Percentiles rank a stretch among this genome's conserved stretches.
These are phyloP conservation scores for Quadroppia sp. DNA, from an alignment of 2,888 invertebrate genomes.

Conservation along the genomic window DNA sequence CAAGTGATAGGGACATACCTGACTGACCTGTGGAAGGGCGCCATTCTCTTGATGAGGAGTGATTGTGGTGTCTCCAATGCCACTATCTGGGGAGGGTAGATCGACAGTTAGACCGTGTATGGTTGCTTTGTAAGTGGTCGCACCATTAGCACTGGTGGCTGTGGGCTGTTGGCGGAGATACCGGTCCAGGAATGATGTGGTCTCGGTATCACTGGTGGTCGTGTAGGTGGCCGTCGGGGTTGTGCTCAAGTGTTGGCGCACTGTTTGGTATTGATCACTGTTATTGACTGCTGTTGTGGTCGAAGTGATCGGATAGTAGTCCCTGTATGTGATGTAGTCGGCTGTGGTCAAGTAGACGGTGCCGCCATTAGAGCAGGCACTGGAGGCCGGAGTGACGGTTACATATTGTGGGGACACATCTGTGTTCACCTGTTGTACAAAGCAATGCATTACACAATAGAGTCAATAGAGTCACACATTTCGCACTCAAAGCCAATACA, in stretches of 20 bases:
- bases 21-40: slow-evolving; percentile 52
- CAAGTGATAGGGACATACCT: neutral
- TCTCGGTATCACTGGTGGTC: slow-evolving; percentile 34
- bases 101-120: slow-evolving; percentile 69
- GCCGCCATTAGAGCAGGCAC: slow-evolving; percentile 37
- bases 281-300: slow-evolving; percentile 35
- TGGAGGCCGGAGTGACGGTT: slow-evolving; percentile 40
- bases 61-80: slow-evolving; percentile 88
- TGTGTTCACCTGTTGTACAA: slow-evolving; percentile 41
- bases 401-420: slow-evolving; percentile 42
- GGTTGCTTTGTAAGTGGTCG: slow-evolving; percentile 42
- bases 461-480: slow-evolving; percentile 21
- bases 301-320: slow-evolving; percentile 39
- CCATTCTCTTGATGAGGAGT: slow-evolving; percentile 63
- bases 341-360: slow-evolving; percentile 43
- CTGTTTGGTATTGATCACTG: slow-evolving; percentile 47
- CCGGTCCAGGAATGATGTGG: slow-evolving; percentile 46
- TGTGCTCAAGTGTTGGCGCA: slow-evolving; percentile 44
- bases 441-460: slow-evolving; percentile 35
- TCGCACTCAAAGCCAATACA: neutral
- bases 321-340: slow-evolving; percentile 44
- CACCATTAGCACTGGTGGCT: slow-evolving; percentile 37
- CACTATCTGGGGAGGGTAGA: slow-evolving; percentile 90
- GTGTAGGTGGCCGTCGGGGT: slow-evolving; percentile 42
- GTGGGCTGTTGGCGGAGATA: slow-evolving; percentile 44